Base-by-base conservation (phyloP, 2,888 invertebrate genomes). In the Eupelmus urozonus region DNA sequence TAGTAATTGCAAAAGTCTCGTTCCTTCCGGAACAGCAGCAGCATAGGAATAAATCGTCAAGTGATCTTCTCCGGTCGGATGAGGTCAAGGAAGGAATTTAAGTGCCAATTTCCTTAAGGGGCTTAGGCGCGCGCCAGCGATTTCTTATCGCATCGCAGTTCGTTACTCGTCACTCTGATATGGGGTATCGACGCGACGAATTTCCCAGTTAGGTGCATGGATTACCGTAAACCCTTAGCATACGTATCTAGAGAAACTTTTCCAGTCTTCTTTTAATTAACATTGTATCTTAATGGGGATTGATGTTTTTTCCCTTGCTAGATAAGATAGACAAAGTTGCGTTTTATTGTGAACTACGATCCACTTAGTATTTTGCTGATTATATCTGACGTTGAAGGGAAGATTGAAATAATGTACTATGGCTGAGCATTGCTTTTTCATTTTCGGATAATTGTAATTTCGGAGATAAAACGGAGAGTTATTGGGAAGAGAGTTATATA, bases 21-120 rank as follows among this genome's bases (percentile, higher is more conserved):
- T 16, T 78, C 42, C 27, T 63, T 70, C 34, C 51, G 40, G 3
- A n/a, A 0, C 13, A 5, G 45, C 25, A 49, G 53, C 18, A 45
- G 29, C 18, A 25, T 16, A 45, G 18, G 16, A 49, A 69, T 69
- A 67, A 53, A 73, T 73, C 27, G 62, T 23, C 57, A 40, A 25
- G 40, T 34, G 66, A 67, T 67, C 57, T 16, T 18, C n/a, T n/a
- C n/a, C n/a, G n/a, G 23, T 23, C 40, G 63, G 73, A 67, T 67
- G 63, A 63, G 73, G 69, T 73, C 67, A 67, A 72, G 73, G 67
- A 49, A 74, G 60, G 59, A 74, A 73, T 70, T 73, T 60, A 78
- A 78, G 78, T 70, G 67, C 59, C 74, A 70, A 74, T 78, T 78
- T 78, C 74, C 70, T 74, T 74, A 65, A 74, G 20, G 59, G 53